phyloP scores from a whole-genome alignment of 2,797 vertebrate genomes.

The Microtus californicus region DNA sequence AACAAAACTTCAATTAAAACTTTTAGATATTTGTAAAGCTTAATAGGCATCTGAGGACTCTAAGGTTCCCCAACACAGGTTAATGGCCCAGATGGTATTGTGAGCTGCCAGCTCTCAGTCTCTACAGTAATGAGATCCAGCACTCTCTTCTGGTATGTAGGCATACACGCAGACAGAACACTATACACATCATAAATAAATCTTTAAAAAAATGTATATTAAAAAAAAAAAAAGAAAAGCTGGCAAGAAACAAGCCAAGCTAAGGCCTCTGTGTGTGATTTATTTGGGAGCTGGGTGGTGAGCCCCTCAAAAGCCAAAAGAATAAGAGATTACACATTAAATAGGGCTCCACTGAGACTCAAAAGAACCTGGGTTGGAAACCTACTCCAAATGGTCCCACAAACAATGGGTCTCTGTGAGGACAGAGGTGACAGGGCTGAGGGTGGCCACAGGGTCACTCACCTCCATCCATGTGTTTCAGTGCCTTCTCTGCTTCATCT shows the following conservation, averaged over 20 bases:
- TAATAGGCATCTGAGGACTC: neutral
- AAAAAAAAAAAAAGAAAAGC: too few species aligned
- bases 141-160: too few species aligned
- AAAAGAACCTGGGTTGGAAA: neutral
- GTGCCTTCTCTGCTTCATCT: slow-evolving; percentile 95
- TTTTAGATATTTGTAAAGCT: neutral
- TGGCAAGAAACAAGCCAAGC: too few species aligned
- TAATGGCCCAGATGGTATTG: neutral
- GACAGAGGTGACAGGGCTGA: neutral
- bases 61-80: too few species aligned
- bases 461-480: slow-evolving; percentile 98
- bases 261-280: too few species aligned
- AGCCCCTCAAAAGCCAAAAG: too few species aligned
- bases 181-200: too few species aligned
- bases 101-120: neutral
- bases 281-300: too few species aligned
- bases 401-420: neutral
- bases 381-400: accelerated
- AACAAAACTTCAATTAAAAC: neutral
- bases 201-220: too few species aligned
- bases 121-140: neutral
- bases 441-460: neutral
- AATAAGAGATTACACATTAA: too few species aligned
- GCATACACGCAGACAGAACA: too few species aligned
- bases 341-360: neutral